phyloP scores from a whole-genome alignment of 1,140 invertebrate genomes.

The Brachionus sp. region DNA sequence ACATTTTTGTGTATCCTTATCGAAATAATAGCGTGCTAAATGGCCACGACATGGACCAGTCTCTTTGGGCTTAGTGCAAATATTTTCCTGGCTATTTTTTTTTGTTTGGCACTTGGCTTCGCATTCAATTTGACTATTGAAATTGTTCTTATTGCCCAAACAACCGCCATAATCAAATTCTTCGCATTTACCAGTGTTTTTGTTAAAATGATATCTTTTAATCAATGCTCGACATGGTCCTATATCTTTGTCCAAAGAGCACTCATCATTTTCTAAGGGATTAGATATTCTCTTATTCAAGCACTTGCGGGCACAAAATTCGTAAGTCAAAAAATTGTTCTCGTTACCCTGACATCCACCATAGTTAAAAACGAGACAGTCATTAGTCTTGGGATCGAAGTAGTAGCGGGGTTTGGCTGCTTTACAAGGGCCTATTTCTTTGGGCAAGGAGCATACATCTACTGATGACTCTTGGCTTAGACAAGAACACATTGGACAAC shows the following conservation, averaged over 20 bases:
- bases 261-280: slow-evolving; percentile 63
- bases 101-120: slow-evolving; percentile 54
- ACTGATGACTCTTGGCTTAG: background rate
- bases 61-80: slow-evolving; percentile 74
- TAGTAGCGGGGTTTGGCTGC: slow-evolving; percentile 43
- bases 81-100: slow-evolving; percentile 59
- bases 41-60: slow-evolving; percentile 78
- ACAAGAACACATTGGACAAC: slow-evolving; percentile 9
- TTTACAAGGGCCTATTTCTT: slow-evolving; percentile 46
- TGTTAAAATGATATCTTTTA: slow-evolving; percentile 52
- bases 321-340: slow-evolving; percentile 49
- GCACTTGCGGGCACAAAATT: slow-evolving; percentile 62
- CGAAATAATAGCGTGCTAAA: slow-evolving; percentile 75
- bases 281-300: slow-evolving; percentile 69
- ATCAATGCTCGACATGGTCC: slow-evolving; percentile 75
- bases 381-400: background rate
- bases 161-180: slow-evolving; percentile 84
- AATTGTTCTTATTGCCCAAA: slow-evolving; percentile 81
- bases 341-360: slow-evolving; percentile 57
- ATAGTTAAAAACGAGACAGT: slow-evolving; percentile 58
- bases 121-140: slow-evolving; percentile 76
- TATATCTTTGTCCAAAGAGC: slow-evolving; percentile 66
- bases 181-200: slow-evolving; percentile 63
- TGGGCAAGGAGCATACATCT: slow-evolving; percentile 43
- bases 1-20: slow-evolving; percentile 71